These are phyloP conservation scores for Popillia japonica DNA, from an alignment of 1,140 invertebrate genomes.

Conservation along the genomic window DNA sequence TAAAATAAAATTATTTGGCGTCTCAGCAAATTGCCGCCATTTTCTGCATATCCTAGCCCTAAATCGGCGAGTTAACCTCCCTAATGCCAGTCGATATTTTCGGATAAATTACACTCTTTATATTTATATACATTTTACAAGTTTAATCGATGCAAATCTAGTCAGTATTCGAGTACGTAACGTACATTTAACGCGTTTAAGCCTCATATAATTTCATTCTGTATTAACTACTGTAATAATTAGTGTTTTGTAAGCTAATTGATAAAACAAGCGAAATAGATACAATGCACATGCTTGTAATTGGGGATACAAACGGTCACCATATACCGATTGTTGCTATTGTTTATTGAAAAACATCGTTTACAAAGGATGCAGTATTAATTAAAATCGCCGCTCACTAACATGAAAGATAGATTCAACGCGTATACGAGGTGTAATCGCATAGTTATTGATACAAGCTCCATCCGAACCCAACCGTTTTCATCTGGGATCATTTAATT, in stretches of 20 bases:
- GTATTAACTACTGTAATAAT: neutral
- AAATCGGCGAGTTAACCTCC: neutral
- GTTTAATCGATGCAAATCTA: too few relatives aligned
- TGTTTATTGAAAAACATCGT: neutral
- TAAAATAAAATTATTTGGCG: constrained; percentile 12
- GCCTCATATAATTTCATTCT: neutral
- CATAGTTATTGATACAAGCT: too few relatives aligned
- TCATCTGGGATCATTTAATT: neutral
- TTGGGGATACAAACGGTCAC: neutral
- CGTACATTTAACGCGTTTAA: neutral
- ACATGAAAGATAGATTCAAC: too few relatives aligned
- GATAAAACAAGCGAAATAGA: neutral
- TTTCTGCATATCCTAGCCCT: neutral
- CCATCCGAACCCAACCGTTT: too few relatives aligned
- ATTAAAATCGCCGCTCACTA: too few relatives aligned
- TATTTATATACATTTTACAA: too few relatives aligned
- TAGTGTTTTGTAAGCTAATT: constrained; percentile 1
- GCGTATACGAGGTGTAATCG: too few relatives aligned
- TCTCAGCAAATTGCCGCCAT: constrained; percentile 4
- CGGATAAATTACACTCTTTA: constrained; percentile 1
- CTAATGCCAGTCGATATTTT: neutral
- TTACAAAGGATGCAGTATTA: neutral
- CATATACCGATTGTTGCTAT: neutral
- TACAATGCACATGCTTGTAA: neutral
- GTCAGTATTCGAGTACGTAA: too few relatives aligned